Evolutionary conservation across 1,140 invertebrate genomes (phyloP).

Genomic region (Euborellia annulipes): DNA sequence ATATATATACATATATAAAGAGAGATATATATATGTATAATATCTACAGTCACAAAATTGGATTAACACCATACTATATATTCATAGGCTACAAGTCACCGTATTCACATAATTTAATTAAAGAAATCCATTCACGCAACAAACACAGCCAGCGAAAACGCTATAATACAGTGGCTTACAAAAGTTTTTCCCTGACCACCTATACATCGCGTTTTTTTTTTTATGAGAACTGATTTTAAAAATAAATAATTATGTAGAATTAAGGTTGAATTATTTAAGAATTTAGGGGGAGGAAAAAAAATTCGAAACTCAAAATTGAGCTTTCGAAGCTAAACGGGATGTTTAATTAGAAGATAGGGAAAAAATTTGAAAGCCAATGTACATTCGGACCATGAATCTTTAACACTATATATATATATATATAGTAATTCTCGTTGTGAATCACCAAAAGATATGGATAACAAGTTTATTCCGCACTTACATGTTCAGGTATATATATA

Average conservation of each 20-base stretch:
- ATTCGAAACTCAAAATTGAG: no score
- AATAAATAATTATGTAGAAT: no score
- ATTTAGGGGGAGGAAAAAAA: no score
- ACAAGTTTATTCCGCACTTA: constrained; percentile 15
- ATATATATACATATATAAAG: constrained; percentile 9
- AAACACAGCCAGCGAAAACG: no score
- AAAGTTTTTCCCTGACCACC: no score
- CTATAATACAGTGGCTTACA: no score
- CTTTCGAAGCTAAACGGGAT: no score
- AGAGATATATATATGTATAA: constrained; percentile 2
- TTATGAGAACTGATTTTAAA: no score
- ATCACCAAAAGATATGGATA: constrained; percentile 34
- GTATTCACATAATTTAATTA: constrained; percentile 6
- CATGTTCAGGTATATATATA: constrained; percentile 10
- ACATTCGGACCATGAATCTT: no score
- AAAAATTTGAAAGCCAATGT: constrained; percentile 14
- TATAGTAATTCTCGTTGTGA: constrained; percentile 31
- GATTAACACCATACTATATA: neutral
- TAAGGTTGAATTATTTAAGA: no score
- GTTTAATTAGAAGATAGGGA: constrained; percentile 7
- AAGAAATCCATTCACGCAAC: constrained; percentile 1
- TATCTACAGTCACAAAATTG: constrained; percentile 5
- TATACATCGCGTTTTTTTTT: no score
- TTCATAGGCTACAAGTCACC: constrained; percentile 3
- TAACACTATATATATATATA: constrained; percentile 20